Evolutionary conservation across 53 echinoderm and acorn worm genomes (phyloP).

Genomic region (Holothuria scabra): DNA sequence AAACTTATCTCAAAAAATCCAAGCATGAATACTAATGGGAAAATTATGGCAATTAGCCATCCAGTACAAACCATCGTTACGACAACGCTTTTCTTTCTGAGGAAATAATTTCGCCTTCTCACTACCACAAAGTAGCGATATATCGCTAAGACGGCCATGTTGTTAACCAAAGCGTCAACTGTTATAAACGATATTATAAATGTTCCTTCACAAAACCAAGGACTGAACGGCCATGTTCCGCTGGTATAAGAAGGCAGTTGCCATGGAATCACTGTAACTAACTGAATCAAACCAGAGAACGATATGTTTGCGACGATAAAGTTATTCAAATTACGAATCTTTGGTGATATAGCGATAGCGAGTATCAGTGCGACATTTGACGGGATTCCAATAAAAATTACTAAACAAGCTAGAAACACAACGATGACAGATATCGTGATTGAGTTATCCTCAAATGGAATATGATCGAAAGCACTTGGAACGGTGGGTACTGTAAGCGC

Average conservation of each 20-base stretch:
- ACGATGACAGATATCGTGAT: conserved; percentile 14
- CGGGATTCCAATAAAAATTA: conserved; percentile 14
- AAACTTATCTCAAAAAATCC: not conserved
- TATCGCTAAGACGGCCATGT: conserved; percentile 28
- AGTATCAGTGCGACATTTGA: not conserved
- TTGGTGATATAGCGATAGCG: not conserved
- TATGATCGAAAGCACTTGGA: no score
- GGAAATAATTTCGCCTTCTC: conserved; percentile 22
- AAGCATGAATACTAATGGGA: not conserved
- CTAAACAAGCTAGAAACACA: not conserved
- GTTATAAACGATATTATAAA: conserved; percentile 20
- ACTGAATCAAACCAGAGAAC: conserved; percentile 14
- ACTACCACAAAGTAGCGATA: conserved; percentile 41
- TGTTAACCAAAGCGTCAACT: conserved; percentile 31
- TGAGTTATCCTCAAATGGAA: no score
- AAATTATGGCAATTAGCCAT: not conserved
- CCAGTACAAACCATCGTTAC: conserved; percentile 2
- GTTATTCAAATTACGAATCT: conserved; percentile 30
- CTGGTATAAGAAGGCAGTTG: conserved; percentile 2
- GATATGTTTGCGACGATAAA: conserved; percentile 32
- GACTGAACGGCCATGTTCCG: not conserved
- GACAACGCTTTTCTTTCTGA: conserved; percentile 13
- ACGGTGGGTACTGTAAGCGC: no score
- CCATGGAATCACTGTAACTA: conserved; percentile 32
- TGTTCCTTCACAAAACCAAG: conserved; percentile 7